These are phyloP conservation scores for Dendroctonus ponderosae DNA, from an alignment of 1,140 invertebrate species.

Conservation along the genomic window DNA sequence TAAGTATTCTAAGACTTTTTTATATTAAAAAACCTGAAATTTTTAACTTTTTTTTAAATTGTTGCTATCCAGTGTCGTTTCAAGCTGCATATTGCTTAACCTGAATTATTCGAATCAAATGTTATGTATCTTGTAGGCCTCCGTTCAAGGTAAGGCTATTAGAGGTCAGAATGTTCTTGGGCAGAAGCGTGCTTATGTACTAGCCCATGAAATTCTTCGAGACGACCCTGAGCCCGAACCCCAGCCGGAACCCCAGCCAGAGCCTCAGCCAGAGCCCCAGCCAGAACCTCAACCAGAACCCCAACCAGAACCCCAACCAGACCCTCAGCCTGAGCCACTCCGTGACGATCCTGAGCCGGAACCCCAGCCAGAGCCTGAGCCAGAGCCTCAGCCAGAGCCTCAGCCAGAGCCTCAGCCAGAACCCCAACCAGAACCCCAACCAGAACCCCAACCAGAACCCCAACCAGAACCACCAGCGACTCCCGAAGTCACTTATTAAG, in stretches of 20 bases:
- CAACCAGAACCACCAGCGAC: neutral
- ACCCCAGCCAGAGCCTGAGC: constrained; percentile 7
- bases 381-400: constrained; percentile 1
- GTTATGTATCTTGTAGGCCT: neutral
- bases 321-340: constrained; percentile 1
- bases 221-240: constrained; percentile 6
- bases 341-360: constrained; percentile 3
- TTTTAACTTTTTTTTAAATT: no score
- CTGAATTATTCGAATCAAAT: no score
- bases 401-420: neutral
- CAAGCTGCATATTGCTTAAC: no score
- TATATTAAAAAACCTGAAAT: neutral
- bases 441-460: constrained; percentile 7
- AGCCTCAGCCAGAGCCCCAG: no score
- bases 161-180: neutral
- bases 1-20: constrained; percentile 2
- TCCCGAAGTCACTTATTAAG: neutral
- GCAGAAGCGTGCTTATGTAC: neutral
- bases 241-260: neutral
- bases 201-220: no score
- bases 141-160: neutral
- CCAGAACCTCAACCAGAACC: constrained; percentile 4
- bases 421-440: constrained; percentile 8
- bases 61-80: no score
- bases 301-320: constrained; percentile 1